A percentile compares a stretch with the other conserved stretches of the same genome.
These are phyloP conservation scores for Gonatopus flavifemur DNA, from an alignment of 1,140 invertebrate species.

Conservation along the genomic window DNA sequence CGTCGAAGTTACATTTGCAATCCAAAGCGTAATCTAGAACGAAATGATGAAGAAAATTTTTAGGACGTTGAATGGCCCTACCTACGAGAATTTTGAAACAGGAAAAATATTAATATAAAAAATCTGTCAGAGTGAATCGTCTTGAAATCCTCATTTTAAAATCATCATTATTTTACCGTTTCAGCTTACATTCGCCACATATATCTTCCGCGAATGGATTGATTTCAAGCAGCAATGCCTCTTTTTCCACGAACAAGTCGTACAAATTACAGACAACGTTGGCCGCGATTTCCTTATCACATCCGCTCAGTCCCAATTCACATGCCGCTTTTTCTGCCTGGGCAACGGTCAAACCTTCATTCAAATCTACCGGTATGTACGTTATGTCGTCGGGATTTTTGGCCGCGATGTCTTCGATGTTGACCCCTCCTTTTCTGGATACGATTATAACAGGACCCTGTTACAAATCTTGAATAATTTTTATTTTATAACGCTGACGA, in stretches of 20 bases:
- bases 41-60: constrained; percentile 2
- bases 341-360: constrained; percentile 74
- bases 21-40: constrained; percentile 86
- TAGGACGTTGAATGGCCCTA: too few species aligned
- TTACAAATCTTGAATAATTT: background rate
- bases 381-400: constrained; percentile 88
- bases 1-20: constrained; percentile 93
- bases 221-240: constrained; percentile 91
- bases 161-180: background rate
- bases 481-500: background rate
- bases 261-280: constrained; percentile 86
- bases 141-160: too few species aligned
- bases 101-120: too few species aligned
- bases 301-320: constrained; percentile 76
- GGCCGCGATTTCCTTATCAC: constrained; percentile 70
- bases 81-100: constrained; percentile 2
- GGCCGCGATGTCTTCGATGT: constrained; percentile 94
- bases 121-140: too few species aligned
- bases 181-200: constrained; percentile 73
- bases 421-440: constrained; percentile 93
- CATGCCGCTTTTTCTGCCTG: constrained; percentile 73
- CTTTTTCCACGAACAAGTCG: constrained; percentile 85
- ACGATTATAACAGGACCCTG: constrained; percentile 94
- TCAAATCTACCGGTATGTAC: constrained; percentile 88
- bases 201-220: constrained; percentile 96